These are phyloP conservation scores for Drosophila hydei DNA, from an alignment of 1,140 invertebrate genomes.

Conservation along the genomic window DNA sequence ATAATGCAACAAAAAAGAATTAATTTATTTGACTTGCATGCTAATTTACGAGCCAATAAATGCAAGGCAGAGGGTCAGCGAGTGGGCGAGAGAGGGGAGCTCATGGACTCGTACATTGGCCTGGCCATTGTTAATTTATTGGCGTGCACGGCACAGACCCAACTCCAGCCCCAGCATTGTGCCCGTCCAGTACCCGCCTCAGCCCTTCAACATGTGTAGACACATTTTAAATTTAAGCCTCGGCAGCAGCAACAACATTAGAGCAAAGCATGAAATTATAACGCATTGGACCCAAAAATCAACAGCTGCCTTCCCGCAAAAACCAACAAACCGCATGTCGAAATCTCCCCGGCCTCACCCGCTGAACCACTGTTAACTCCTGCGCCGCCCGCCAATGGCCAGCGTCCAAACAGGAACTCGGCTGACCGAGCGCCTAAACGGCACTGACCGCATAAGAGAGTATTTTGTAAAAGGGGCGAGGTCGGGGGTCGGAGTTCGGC, in stretches of 20 bases:
- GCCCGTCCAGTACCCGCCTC: background rate
- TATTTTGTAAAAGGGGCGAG: background rate
- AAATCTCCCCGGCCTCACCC: constrained; percentile 37
- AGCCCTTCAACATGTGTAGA: constrained; percentile 54
- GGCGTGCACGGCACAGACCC: constrained; percentile 37
- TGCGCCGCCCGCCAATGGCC: background rate
- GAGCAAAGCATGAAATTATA: constrained; percentile 68
- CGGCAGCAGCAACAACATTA: constrained; percentile 27
- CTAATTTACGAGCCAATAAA: constrained; percentile 81
- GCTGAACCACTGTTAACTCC: constrained; percentile 10
- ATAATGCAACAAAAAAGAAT: constrained; percentile 80
- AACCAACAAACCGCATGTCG: constrained; percentile 76
- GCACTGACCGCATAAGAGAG: constrained; percentile 74
- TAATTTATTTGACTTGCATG: constrained; percentile 82
- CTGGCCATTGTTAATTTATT: constrained; percentile 77
- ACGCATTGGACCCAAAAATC: constrained; percentile 78
- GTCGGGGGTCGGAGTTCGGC: background rate
- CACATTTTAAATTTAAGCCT: constrained; percentile 76
- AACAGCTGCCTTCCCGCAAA: constrained; percentile 76
- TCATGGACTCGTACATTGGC: constrained; percentile 34
- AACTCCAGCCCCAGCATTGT: background rate
- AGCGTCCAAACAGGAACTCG: constrained; percentile 56
- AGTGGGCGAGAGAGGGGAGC: background rate
- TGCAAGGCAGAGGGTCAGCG: constrained; percentile 25
- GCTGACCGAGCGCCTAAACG: constrained; percentile 74